phyloP scores from a whole-genome alignment of 2,113 vertebrate species.

The Climacteris rufus region DNA sequence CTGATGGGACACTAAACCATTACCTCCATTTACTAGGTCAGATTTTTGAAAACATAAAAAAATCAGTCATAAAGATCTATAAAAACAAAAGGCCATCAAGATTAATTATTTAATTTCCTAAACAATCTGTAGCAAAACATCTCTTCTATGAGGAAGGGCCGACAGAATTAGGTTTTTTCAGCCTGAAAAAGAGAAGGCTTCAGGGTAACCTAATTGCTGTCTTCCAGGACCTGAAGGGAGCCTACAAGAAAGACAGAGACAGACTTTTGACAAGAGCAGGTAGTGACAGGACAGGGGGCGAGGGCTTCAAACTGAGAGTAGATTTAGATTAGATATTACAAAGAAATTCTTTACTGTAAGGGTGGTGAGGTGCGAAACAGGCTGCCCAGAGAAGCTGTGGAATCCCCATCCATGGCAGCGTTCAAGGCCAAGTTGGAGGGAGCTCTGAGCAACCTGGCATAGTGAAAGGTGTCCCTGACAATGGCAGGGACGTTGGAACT shows the following conservation, averaged over 20 bases:
- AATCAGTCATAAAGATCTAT: background rate
- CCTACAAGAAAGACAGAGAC: background rate
- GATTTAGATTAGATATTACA: background rate
- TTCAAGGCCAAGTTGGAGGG: background rate
- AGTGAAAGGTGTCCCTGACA: background rate
- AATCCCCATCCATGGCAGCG: accelerated
- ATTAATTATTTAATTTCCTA: background rate
- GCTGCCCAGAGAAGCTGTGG: background rate
- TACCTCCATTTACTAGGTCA: background rate
- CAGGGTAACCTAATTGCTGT: background rate
- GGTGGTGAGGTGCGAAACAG: background rate
- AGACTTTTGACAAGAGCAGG: background rate
- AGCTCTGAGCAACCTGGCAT: background rate
- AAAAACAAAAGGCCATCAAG: background rate
- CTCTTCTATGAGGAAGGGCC: background rate
- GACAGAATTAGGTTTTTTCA: background rate
- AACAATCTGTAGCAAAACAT: background rate
- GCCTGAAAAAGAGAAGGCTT: background rate
- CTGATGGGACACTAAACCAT: background rate
- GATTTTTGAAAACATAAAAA: background rate
- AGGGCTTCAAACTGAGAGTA: background rate
- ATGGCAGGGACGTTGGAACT: background rate
- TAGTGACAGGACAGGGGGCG: background rate
- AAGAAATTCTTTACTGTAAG: background rate
- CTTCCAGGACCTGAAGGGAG: background rate